Evolutionary conservation across 1,140 invertebrate species (phyloP), one percentile per base, ranked within the genome.

Genomic region (Hydropsyche tenuis): DNA sequence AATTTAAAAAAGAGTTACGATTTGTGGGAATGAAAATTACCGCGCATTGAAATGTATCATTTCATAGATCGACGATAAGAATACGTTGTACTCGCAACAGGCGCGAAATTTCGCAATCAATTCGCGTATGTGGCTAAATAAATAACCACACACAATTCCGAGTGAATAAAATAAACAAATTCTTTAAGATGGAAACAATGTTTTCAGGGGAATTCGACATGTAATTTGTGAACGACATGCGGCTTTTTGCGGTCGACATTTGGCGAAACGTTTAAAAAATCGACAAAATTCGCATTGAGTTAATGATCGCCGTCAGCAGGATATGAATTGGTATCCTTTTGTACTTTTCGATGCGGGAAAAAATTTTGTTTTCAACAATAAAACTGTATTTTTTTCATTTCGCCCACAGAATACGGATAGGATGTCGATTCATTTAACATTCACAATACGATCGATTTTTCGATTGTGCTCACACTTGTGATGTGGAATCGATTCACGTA

Each of bases 321-420:
- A 70, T 56, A 56, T 56, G 68, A 70, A 70, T 70, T 70, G 51
- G 68, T 27, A 48, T 70, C 23, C 65, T 48, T 68, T 68, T 68
- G 45, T 68, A 9, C 30, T 37, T 37, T 37, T 37, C 9, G 20
- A 51, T n/a, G 22, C 63, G 30, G 14, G 30, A 37, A 37, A 37
- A 37, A 37, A 9, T 37, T 37, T 37, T 9, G 30, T 37, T 48
- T 48, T 14, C 45, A n/a, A 48, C 16, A 48, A 53, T 18, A 20
- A 53, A 20, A 53, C 16, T 53, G 20, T 53, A 53, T 23, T 60
- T 60, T 60, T 60, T 60, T 60, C 23, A 25, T 60, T 60, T 25
- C 56, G 18, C 56, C 4, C 30, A 9, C 3, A 37, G 9, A 4
- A 9, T 37, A 37, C 30, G 30, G 9, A 37, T 37, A 37, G 30